phyloP scores from a whole-genome alignment of 1,140 invertebrate genomes.

The Pseudobourletiella spinata region DNA sequence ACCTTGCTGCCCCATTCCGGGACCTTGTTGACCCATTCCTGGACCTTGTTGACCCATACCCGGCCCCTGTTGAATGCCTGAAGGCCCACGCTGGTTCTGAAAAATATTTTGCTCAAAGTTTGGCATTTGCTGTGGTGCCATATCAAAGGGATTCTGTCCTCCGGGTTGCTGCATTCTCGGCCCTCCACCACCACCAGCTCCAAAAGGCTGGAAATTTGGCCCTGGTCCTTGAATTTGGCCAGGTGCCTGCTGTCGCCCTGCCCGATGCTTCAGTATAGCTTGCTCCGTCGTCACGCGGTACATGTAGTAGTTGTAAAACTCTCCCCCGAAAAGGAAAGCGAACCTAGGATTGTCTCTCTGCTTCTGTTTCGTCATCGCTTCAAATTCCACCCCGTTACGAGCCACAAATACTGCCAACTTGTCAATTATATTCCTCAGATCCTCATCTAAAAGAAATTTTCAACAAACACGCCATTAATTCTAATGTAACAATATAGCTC shows the following conservation, averaged over 20 bases:
- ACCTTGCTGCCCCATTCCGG: too few relatives aligned
- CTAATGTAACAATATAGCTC: background rate
- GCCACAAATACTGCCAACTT: slow-evolving; percentile 97
- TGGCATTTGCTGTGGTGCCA: slow-evolving; percentile 3
- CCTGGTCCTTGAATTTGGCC: slow-evolving; percentile 18
- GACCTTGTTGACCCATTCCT: too few relatives aligned
- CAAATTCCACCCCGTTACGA: slow-evolving; percentile 95
- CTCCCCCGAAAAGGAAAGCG: slow-evolving; percentile 91
- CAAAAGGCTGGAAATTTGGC: slow-evolving; percentile 12
- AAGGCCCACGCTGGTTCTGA: too few relatives aligned
- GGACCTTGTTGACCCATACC: too few relatives aligned
- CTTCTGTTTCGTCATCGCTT: slow-evolving; percentile 95
- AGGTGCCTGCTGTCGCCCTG: slow-evolving; percentile 35
- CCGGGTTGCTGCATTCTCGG: background rate
- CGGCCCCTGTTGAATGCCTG: too few relatives aligned
- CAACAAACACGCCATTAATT: background rate
- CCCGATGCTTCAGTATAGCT: slow-evolving; percentile 51
- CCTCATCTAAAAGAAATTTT: slow-evolving; percentile 64
- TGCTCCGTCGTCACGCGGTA: slow-evolving; percentile 86
- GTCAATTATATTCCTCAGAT: slow-evolving; percentile 92
- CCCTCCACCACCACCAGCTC: slow-evolving; percentile 11
- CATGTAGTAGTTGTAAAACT: slow-evolving; percentile 92
- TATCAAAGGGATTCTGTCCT: slow-evolving; percentile 1
- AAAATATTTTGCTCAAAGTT: too few relatives aligned
- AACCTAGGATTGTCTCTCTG: slow-evolving; percentile 96